Evolutionary conservation across 2,888 invertebrate species (phyloP).

Genomic region (Frankliniella fusca): DNA sequence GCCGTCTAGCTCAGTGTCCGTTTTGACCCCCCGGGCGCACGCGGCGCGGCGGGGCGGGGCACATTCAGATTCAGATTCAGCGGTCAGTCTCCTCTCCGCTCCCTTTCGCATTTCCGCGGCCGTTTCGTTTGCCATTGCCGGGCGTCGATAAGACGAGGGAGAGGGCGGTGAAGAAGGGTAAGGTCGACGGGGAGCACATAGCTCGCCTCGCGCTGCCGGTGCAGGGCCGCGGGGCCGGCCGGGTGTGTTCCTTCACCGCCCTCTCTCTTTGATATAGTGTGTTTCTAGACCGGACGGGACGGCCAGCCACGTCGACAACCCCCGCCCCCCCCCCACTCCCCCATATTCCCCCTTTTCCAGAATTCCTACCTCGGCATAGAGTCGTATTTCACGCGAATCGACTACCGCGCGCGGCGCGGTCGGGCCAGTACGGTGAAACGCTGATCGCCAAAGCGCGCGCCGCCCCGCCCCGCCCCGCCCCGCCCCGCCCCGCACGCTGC

Average conservation of each 20-base stretch:
- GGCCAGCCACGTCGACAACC: neutral
- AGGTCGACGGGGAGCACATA: neutral
- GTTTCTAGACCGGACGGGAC: neutral
- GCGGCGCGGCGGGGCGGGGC: no score
- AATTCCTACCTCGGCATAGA: neutral
- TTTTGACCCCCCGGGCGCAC: no score
- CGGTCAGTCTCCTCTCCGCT: neutral
- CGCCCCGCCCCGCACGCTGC: neutral
- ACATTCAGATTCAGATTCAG: no score
- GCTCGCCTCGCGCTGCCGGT: neutral
- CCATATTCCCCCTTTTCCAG: neutral
- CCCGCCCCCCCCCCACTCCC: neutral
- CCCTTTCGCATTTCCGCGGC: neutral
- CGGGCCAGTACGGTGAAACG: no score
- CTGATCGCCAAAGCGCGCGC: no score
- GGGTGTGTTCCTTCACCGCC: neutral
- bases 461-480: neutral
- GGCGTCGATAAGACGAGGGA: neutral
- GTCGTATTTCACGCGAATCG: constrained; percentile 1
- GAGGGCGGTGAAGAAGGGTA: neutral
- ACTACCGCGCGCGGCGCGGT: neutral
- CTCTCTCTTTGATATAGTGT: constrained; percentile 3
- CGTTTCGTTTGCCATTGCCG: neutral
- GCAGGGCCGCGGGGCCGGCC: neutral
- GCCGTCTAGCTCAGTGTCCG: no score